Evolutionary conservation across 2,888 invertebrate species (phyloP).

Genomic region (Eumerus sabulonum): DNA sequence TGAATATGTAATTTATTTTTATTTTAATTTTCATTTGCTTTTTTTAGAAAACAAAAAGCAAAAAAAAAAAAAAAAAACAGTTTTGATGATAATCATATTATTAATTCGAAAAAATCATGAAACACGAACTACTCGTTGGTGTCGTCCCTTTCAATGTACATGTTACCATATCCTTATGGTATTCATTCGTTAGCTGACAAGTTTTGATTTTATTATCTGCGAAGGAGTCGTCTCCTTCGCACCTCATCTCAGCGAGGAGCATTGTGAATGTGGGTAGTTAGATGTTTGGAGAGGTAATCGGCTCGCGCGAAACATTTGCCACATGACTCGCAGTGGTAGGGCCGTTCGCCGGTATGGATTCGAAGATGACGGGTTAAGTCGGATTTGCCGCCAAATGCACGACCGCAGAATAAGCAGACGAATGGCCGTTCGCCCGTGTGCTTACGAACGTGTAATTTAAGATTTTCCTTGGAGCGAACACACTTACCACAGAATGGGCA

Average conservation of each 20-base stretch:
- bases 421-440: conserved; percentile 94
- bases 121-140: no score
- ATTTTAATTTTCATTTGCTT: no score
- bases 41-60: no score
- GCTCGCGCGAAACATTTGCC: conserved; percentile 95
- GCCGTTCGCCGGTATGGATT: conserved; percentile 93
- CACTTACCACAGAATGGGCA: conserved; percentile 95
- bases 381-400: conserved; percentile 93
- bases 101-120: no score
- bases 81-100: no score
- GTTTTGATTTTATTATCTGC: conserved; percentile 75
- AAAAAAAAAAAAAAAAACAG: no score
- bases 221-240: conserved; percentile 80
- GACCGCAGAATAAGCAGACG: conserved; percentile 92
- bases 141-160: no score
- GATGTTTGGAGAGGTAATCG: conserved; percentile 93
- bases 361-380: conserved; percentile 91
- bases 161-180: no score
- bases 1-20: conserved; percentile 4
- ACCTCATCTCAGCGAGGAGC: conserved; percentile 81
- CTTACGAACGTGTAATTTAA: conserved; percentile 92
- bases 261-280: conserved; percentile 93
- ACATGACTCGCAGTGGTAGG: conserved; percentile 95
- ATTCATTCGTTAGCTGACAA: background rate
- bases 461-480: conserved; percentile 92